Base-by-base conservation (phyloP, 2,797 vertebrate species). In the Rhinophrynus dorsalis region DNA sequence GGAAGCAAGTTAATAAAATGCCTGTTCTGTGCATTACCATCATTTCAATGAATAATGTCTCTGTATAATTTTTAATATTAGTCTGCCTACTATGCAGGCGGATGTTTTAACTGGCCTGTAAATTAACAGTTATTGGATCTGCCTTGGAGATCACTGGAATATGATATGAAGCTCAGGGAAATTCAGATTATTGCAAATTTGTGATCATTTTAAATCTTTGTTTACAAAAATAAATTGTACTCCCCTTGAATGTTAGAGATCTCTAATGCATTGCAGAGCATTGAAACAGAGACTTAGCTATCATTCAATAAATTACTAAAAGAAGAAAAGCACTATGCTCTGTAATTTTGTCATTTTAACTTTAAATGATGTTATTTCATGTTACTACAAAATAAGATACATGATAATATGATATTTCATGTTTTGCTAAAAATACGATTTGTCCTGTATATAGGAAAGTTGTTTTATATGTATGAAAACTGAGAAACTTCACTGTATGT, bases 71-170 rank as follows among this genome's bases (percentile, higher is more conserved):
- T 42, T 51, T 44, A 68, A 59, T 51, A 52, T 68, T 26, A 7
- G 37, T 15, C 5, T n/a, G 48, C 15, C 17, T 2, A 24, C 35
- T 27, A 42, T 35, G 45, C 24, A 17, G 55, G 15, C 17, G n/a
- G 24, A 37, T 42, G 30, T 24, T 66, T 67, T 35, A 56, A 59
- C 27, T 23, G 45, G 35, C 47, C 24, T 59, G 55, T 59, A 68
- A 68, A 68, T 68, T 59, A n/a, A 68, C 55, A 51, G 33, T 59
- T 59, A 59, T 59, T 68, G 67, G 47, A 68, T 68, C 35, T 61
- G 47, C 57, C 29, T 21, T 29, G 18, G 10, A 60, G 56, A 61
- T 42, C 26, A 61, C 15, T 2, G 15, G 24, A 37, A 60, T 60
- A 61, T 15, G 5, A 44, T 42, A 30, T 17, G 18, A n/a, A 54